Base-by-base conservation (phyloP, 1,140 invertebrate genomes). In the Lysiphlebus fabarum region DNA sequence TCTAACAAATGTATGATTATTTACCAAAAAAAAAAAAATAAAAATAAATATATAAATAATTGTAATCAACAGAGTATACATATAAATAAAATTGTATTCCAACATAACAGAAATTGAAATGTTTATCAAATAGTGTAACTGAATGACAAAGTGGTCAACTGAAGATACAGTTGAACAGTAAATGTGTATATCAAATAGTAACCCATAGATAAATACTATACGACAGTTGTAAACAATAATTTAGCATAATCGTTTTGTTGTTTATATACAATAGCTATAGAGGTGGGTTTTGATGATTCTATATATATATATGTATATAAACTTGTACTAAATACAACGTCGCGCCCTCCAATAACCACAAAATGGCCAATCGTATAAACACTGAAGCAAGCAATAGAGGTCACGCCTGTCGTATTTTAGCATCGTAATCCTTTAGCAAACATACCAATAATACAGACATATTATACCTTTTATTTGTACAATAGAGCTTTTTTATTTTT, bases 361-460 rank as follows among this genome's bases (percentile, higher is more conserved):
- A 63, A 59, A 61, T 61, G 53, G 63, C 58, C 58, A 65, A 65
- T 65, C 51, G 64, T 61, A n/a, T n/a, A 65, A 65, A 63, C 59
- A 65, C 43, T 48, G 49, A 59, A 54, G 53, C 60, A 44, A 59
- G 58, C 50, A 64, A 64, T 41, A 36, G 58, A 12, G 44, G 48
- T 59, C 53, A 59, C 55, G 59, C 58, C 45, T 62, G 55, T 55
- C 65, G 69, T 71, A 72, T 68, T 71, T 72, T 71, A 71, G 64
- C 65, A 60, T 67, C 68, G 70, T 72, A 72, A 72, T 72, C 66
- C 70, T 55, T 62, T 59, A 51, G 65, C 69, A 72, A 72, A 70
- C 70, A 69, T 26, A 59, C 57, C 63, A 63, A 72, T 72, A 71
- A 72, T 71, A 67, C 70, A 71, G 70, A 70, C 67, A 69, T 70